A percentile compares a stretch with the other conserved stretches of the same genome.
Conservation (phyloP, 2,113 vertebrate species). For the Macquaria australasica region DNA sequence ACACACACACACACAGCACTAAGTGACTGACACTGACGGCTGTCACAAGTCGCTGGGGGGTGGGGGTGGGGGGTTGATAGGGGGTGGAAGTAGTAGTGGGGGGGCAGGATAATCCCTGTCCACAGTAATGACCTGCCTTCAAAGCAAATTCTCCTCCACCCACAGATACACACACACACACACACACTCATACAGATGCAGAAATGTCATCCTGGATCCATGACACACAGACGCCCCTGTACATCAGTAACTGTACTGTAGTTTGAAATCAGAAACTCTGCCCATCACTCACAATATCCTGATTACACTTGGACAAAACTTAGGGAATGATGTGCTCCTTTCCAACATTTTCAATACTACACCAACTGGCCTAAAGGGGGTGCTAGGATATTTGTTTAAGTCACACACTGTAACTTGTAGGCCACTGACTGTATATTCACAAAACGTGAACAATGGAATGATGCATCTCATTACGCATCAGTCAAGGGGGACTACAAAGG, state of each 20-base stretch:
- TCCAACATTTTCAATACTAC: background rate
- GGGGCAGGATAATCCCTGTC: constrained; percentile 62
- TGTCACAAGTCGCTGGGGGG: constrained; percentile 62
- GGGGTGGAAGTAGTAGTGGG: background rate
- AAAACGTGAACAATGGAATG: background rate
- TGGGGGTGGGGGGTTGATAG: background rate
- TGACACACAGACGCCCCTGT: background rate
- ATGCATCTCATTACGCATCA: constrained; percentile 14
- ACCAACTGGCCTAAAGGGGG: constrained; percentile 46
- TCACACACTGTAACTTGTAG: background rate
- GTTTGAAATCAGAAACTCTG: background rate
- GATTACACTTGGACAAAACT: background rate
- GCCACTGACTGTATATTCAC: background rate
- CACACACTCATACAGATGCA: constrained; percentile 1
- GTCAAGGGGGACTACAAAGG: background rate
- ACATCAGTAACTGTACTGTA: background rate
- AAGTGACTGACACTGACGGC: constrained; percentile 73
- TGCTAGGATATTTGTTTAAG: constrained; percentile 21
- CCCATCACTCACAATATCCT: background rate
- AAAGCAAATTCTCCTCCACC: constrained; percentile 31
- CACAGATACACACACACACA: background rate
- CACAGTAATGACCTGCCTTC: constrained; percentile 69
- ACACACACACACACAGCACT: constrained; percentile 29
- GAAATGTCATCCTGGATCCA: background rate
- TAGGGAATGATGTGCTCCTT: background rate